Conservation (phyloP, 2,113 vertebrate species). For the Cyprinus carpio region DNA sequence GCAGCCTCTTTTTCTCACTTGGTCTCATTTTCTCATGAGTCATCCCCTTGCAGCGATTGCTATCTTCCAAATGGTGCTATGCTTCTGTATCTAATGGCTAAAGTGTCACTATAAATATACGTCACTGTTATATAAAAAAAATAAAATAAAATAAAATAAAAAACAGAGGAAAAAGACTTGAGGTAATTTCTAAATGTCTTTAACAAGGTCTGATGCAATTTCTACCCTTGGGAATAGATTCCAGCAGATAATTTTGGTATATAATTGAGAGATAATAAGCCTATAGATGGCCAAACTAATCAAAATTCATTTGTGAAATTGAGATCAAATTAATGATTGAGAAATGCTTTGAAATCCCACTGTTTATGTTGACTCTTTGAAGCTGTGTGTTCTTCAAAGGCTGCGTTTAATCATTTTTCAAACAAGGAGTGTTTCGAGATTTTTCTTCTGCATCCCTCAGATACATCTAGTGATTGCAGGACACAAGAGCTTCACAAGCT, state of each 20-base stretch:
- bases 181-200: slow-evolving; percentile 39
- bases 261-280: slow-evolving; percentile 43
- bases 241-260: slow-evolving; percentile 3
- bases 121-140: slow-evolving; percentile 26
- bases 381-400: slow-evolving; percentile 45
- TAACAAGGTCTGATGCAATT: slow-evolving; percentile 2
- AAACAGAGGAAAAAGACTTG: slow-evolving; percentile 24
- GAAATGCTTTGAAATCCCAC: slow-evolving; percentile 41
- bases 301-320: slow-evolving; percentile 26
- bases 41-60: slow-evolving; percentile 44
- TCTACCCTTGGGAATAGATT: slow-evolving; percentile 29
- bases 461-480: slow-evolving; percentile 32
- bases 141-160: too few species aligned
- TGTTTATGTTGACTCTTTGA: slow-evolving; percentile 49
- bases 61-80: slow-evolving; percentile 41
- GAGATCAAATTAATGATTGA: slow-evolving; percentile 45
- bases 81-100: slow-evolving; percentile 54
- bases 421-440: slow-evolving; percentile 39
- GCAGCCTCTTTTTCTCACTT: slow-evolving; percentile 45
- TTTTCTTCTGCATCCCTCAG: background rate
- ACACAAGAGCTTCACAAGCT: background rate
- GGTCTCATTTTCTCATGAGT: slow-evolving; percentile 50
- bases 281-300: slow-evolving; percentile 32
- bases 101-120: slow-evolving; percentile 52
- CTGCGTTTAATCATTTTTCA: slow-evolving; percentile 40